Evolutionary conservation across 2,888 invertebrate genomes (phyloP), one percentile per base, ranked within the genome.

Genomic region (Ennomos quercinarius): DNA sequence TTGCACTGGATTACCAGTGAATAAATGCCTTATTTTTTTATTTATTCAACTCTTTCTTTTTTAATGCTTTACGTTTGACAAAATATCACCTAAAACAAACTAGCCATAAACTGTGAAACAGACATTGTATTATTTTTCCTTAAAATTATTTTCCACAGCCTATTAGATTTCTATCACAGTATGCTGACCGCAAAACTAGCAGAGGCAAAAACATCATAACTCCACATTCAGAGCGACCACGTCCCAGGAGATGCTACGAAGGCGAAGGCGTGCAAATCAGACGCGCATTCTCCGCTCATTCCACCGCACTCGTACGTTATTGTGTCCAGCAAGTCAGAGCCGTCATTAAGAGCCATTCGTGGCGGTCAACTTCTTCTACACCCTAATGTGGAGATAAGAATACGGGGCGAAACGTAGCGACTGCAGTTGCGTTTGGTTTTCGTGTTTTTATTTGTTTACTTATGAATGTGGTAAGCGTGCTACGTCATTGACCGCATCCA

Each of bases 301-400:
- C 55, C 51, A 17, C 43, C 55, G 35, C 60, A 40, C 60, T 61
- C 60, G 51, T 61, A 76, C 69, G 76, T 84, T 83, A 83, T 81
- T 81, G 83, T 81, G 78, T 73, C 80, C 80, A 76, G 73, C 70
- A 17, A 43, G 47, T 58, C 52, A 36, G 27, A 11, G 74, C 70
- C 68, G 76, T 89, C 89, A 88, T 90, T 91, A 90, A 72, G 81
- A 78, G 66, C 82, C 81, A 88, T 89, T 89, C 83, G 84, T 70
- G 80, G 79, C 47, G 39, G 35, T 11, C 55, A 55, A 51, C 54
- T 62, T 57, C 53, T 57, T 61, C 56, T 57, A 42, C 57, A 45
- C 53, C 44, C 49, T 47, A 43, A 50, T 57, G 53, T 54, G 10
- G 37, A 57, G 57, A 53, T 57, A 46, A 57, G 47, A 46, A 49